Evolutionary conservation across 1,140 invertebrate genomes (phyloP), one percentile per base, ranked within the genome.

Genomic region (Drosophila parvula): DNA sequence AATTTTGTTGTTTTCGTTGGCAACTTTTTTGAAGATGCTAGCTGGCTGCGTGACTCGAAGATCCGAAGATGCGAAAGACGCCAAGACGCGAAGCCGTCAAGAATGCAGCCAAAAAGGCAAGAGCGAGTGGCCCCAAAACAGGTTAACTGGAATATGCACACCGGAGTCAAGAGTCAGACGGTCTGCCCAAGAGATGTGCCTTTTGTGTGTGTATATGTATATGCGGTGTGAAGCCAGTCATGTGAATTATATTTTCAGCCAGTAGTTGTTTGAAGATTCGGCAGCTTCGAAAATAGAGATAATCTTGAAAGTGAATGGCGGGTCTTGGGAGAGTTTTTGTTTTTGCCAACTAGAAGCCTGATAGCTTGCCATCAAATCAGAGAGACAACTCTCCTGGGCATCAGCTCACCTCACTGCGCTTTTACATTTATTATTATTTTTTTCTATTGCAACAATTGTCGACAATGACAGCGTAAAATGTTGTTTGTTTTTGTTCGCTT

Each of bases 401-500:
- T 22, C 48, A 12, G 11, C 41, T 70, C 27, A n/a, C 10, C 28
- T 44, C 53, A 41, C 53, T 55, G 55, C 69, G 70, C 76, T 71
- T 67, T 71, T 67, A 79, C 67, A 22, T 12, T 14, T 51, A 34
- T n/a, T n/a, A 7, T 7, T 8, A n/a, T 27, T 74, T 86, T 67
- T 74, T 41, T 51, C 11, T 28, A 55, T 38, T 80, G 68, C 40
- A 74, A 78, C 79, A 88, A 89, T 89, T 89, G 79, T 67, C 80
- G 79, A 78, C 84, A 86, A 86, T 86, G 83, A 88, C 83, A 70
- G 83, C 67, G 83, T 53, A 63, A 86, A 85, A 85, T 76, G 30
- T 57, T 69, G 77, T 69, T 61, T 50, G 55, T 77, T 76, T 59
- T 67, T 30, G 22, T 30, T 45, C 51, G 73, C 38, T 77, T 76